Conservation (phyloP, 2,888 invertebrate genomes). For the Chrysolina haemoptera region DNA sequence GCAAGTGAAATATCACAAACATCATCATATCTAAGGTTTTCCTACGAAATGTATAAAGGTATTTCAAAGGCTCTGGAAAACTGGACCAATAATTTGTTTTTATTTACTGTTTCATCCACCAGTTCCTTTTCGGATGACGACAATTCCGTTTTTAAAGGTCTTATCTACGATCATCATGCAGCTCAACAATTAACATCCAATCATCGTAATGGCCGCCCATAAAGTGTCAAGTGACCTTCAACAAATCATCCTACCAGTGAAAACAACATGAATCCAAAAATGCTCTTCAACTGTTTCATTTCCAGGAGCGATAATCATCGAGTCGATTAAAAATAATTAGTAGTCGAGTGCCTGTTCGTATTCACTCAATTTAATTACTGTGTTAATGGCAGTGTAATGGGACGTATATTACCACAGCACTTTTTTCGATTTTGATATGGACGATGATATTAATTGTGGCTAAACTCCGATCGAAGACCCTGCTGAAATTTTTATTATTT, state of each 20-base stretch:
- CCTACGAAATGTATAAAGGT: too few species aligned
- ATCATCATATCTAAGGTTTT: too few species aligned
- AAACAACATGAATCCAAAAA: constrained; percentile 10
- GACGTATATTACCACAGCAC: neutral
- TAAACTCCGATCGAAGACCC: too few species aligned
- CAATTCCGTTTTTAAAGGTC: neutral
- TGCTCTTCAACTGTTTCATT: neutral
- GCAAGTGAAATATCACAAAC: too few species aligned
- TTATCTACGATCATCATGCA: neutral
- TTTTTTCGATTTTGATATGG: neutral
- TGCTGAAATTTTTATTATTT: too few species aligned
- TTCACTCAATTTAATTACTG: constrained; percentile 20
- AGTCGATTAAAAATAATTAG: constrained; percentile 28
- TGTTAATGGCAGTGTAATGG: constrained; percentile 3
- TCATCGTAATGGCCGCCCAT: constrained; percentile 6
- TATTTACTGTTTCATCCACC: neutral
- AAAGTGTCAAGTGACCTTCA: constrained; percentile 16
- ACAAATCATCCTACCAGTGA: constrained; percentile 11
- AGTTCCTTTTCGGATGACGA: neutral
- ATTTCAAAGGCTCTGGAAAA: too few species aligned
- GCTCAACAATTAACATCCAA: neutral
- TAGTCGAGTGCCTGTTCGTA: constrained; percentile 16
- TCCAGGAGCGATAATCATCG: constrained; percentile 21
- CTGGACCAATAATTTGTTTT: too few species aligned
- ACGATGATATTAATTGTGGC: neutral